Percentiles rank a stretch among this genome's conserved stretches.
Conservation (phyloP, 1,140 invertebrate genomes). For the Nixonia krombeini region DNA sequence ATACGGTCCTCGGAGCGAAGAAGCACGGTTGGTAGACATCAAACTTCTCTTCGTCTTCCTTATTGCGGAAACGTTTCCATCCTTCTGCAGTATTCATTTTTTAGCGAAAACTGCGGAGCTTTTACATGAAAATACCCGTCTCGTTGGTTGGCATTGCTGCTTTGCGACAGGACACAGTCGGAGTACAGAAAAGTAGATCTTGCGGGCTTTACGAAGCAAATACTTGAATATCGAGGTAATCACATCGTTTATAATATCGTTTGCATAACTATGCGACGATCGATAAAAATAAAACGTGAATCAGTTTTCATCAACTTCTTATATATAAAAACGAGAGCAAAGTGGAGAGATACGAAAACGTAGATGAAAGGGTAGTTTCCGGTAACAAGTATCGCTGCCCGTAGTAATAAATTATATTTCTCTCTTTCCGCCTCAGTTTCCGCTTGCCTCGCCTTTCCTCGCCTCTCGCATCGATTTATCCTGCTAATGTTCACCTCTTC, state of each 20-base stretch:
- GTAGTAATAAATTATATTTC: slow-evolving; percentile 34
- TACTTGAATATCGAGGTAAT: too few relatives aligned
- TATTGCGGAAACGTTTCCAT: slow-evolving; percentile 36
- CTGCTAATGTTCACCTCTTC: slow-evolving; percentile 35
- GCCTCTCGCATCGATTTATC: slow-evolving; percentile 24
- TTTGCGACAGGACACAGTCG: slow-evolving; percentile 45
- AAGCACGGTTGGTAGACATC: slow-evolving; percentile 26
- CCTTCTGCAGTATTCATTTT: slow-evolving; percentile 54
- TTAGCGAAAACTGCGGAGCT: slow-evolving; percentile 49
- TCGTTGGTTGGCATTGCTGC: slow-evolving; percentile 35
- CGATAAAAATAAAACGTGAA: too few relatives aligned
- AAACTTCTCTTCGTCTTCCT: slow-evolving; percentile 44
- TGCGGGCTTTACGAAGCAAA: slow-evolving; percentile 10
- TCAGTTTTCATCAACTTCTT: too few relatives aligned
- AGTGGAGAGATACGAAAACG: too few relatives aligned
- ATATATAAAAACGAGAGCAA: too few relatives aligned
- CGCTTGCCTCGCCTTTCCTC: slow-evolving; percentile 8
- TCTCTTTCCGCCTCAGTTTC: slow-evolving; percentile 9
- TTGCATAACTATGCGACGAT: too few relatives aligned
- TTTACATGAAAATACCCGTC: slow-evolving; percentile 52
- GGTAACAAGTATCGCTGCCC: slow-evolving; percentile 10
- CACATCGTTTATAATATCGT: too few relatives aligned
- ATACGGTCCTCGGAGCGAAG: slow-evolving; percentile 16
- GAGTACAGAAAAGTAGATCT: slow-evolving; percentile 27
- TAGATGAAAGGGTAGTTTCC: slow-evolving; percentile 11